Conservation (phyloP, 2,113 vertebrate species). For the Xiphophorus couchianus region DNA sequence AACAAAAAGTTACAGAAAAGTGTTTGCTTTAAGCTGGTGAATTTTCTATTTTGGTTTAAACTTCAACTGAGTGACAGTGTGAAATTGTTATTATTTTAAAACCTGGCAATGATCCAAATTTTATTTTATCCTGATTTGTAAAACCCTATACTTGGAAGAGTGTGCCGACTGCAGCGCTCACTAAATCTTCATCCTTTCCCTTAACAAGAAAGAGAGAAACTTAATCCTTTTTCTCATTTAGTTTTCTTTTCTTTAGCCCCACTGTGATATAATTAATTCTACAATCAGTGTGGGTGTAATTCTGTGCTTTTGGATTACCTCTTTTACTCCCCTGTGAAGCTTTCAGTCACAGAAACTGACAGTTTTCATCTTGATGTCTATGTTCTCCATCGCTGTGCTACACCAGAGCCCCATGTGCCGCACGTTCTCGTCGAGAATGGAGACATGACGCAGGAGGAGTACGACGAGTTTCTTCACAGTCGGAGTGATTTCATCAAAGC, state of each 20-base stretch:
- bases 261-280: not conserved
- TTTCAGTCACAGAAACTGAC: slow-evolving; percentile 11
- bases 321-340: not conserved
- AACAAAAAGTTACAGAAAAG: not conserved
- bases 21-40: not conserved
- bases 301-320: not conserved
- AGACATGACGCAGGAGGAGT: slow-evolving; percentile 90
- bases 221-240: not conserved
- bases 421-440: slow-evolving; percentile 90
- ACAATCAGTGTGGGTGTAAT: not conserved
- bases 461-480: slow-evolving; percentile 87
- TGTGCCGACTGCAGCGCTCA: no score
- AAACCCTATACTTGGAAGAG: no score
- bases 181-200: no score
- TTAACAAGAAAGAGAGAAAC: not conserved
- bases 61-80: not conserved
- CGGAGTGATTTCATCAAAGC: slow-evolving; percentile 90
- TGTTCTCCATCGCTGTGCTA: slow-evolving; percentile 26
- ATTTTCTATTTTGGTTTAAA: not conserved
- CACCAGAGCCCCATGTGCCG: slow-evolving; percentile 89
- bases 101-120: not conserved
- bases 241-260: not conserved
- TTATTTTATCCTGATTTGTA: not conserved
- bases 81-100: not conserved
- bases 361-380: slow-evolving; percentile 16